phyloP scores from a whole-genome alignment of 2,888 invertebrate genomes.

The Apodemia mormo region DNA sequence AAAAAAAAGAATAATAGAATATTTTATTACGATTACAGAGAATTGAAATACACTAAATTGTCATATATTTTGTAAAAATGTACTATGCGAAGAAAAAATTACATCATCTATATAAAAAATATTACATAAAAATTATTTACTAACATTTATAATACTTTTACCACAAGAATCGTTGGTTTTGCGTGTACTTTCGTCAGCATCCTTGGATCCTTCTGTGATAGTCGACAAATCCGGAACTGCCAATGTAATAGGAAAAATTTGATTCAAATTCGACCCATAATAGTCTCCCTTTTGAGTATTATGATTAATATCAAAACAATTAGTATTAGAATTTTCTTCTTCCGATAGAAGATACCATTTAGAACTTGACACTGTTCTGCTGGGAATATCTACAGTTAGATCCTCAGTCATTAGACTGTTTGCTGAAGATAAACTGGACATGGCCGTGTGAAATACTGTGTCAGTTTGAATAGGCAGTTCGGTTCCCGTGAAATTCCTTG shows the following conservation, averaged over 20 bases:
- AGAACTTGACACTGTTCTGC: constrained; percentile 28
- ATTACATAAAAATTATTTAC: neutral
- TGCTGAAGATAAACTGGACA: constrained; percentile 32
- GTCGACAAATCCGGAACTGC: constrained; percentile 69
- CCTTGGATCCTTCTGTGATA: constrained; percentile 65
- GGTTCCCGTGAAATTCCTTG: neutral
- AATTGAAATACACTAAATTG: neutral
- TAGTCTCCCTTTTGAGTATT: constrained; percentile 25
- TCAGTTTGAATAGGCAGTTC: neutral
- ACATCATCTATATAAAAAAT: neutral
- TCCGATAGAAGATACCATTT: constrained; percentile 68
- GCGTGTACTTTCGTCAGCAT: constrained; percentile 37
- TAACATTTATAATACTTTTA: neutral
- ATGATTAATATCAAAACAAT: constrained; percentile 37
- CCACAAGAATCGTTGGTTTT: constrained; percentile 35
- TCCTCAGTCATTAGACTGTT: constrained; percentile 68
- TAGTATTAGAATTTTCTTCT: constrained; percentile 56
- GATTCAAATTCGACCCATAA: constrained; percentile 54
- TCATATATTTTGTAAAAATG: neutral
- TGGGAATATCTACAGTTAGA: constrained; percentile 49
- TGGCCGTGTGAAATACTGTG: constrained; percentile 25
- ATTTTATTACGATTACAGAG: neutral
- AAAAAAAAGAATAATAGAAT: neutral
- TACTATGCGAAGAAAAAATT: too few species aligned
- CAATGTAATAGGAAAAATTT: constrained; percentile 63